Evolutionary conservation across 2,113 vertebrate species (phyloP), one percentile per base, ranked within the genome.

Genomic region (Scolopax mira): DNA sequence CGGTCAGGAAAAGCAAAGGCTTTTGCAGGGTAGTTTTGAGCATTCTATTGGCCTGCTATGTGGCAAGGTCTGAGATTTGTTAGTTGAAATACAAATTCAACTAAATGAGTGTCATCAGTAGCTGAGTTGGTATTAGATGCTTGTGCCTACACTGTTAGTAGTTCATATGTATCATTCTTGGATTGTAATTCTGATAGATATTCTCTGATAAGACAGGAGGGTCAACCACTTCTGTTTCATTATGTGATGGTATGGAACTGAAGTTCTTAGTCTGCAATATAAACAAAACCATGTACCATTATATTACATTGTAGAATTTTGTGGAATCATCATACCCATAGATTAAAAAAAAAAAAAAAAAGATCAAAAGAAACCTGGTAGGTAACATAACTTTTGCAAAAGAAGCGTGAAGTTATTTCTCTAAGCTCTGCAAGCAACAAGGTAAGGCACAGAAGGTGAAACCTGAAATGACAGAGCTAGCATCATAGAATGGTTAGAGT

Each of bases 221-320:
- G 5, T 65, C 3, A 6, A 2, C 33, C 5, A 1, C 12, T 42
- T 19, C 7, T 41, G 13, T 46, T 55, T 46, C 60, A 1, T 0
- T 11, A 17, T 0, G 0, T 31, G 42, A 33, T n/a, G 25, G 3
- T 22, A 23, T 30, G 13, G 11, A 49, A 6, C 5, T 33, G 11
- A 7, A 57, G 62, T 51, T 81, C 39, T 17, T 7, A 46, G 23
- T 16, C 87, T 95, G 88, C 54, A 77, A 85, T 13, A 70, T 37
- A 60, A 79, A 85, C n/a, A 49, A 89, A 91, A 79, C 41, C 13
- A 67, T 4, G 19, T 18, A 35, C 19, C 24, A 11, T 37, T 87
- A 22, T 21, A 72, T 35, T 46, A 44, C 13, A 27, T 3, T 17
- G 30, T 18, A 61, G 28, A 64, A 69, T 89, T 79, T 16, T 69